Evolutionary conservation across 30 jellyfish, hydroid and myxozoan genomes (phyloP).

Genomic region (Aurelia sp.): DNA sequence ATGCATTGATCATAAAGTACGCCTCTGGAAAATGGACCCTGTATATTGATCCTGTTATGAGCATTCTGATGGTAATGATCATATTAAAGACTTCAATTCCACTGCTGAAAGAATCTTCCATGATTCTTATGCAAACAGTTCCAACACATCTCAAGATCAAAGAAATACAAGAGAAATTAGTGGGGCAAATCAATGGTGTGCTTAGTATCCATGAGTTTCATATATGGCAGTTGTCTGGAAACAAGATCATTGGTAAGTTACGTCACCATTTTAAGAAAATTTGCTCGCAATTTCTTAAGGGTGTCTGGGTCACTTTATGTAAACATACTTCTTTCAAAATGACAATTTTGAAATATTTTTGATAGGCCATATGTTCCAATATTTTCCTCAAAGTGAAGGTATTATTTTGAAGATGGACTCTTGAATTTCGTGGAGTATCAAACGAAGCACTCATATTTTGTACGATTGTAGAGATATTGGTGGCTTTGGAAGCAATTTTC

Average conservation of each 20-base stretch:
- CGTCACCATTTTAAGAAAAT: not conserved
- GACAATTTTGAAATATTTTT: too few relatives aligned
- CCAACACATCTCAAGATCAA: conserved; percentile 96
- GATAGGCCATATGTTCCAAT: too few relatives aligned
- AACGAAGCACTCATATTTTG: too few relatives aligned
- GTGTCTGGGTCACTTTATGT: too few relatives aligned
- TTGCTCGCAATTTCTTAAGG: too few relatives aligned
- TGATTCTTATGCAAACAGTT: conserved; percentile 97
- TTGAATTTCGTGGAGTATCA: too few relatives aligned
- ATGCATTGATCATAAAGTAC: conserved; percentile 66
- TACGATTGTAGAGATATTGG: too few relatives aligned
- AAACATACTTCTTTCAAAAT: too few relatives aligned
- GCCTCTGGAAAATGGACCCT: conserved; percentile 71
- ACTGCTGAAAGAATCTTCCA: conserved; percentile 73
- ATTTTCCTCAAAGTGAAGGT: too few relatives aligned
- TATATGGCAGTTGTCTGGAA: conserved; percentile 98
- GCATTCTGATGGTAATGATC: conserved; percentile 73
- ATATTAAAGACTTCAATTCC: conserved; percentile 95
- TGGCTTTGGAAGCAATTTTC: too few relatives aligned
- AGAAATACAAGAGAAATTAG: conserved; percentile 91
- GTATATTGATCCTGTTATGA: conserved; percentile 87
- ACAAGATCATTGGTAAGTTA: conserved; percentile 78
- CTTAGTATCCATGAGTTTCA: conserved; percentile 94
- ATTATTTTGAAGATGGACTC: too few relatives aligned
- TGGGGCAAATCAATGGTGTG: conserved; percentile 88